These are phyloP conservation scores for Macrochelys suwanniensis DNA, from an alignment of 2,797 vertebrate genomes.

Conservation along the genomic window DNA sequence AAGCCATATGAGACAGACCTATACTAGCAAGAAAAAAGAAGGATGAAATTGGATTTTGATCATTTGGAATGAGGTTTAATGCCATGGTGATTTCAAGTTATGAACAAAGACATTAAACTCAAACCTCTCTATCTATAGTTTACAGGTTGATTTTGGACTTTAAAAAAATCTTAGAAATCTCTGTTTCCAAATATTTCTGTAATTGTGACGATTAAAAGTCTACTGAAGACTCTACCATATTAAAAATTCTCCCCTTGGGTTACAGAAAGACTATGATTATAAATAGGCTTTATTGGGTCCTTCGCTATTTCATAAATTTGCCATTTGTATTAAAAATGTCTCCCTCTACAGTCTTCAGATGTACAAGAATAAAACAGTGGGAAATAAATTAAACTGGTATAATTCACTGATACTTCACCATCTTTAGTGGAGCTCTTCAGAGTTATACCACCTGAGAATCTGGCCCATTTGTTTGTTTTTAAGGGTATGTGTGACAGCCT, in stretches of 20 bases:
- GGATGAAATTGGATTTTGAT: background rate
- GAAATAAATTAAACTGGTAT: background rate
- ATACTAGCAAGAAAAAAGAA: background rate
- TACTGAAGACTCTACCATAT: background rate
- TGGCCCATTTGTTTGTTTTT: slow-evolving; percentile 36
- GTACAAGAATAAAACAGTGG: slow-evolving; percentile 38
- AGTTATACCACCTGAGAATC: slow-evolving; percentile 9
- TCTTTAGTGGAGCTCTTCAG: slow-evolving; percentile 24
- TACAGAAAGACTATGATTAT: background rate
- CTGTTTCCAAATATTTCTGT: background rate
- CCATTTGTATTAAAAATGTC: background rate
- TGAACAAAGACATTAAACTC: slow-evolving; percentile 1
- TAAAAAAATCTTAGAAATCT: background rate
- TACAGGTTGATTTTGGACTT: background rate
- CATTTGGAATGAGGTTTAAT: slow-evolving; percentile 5
- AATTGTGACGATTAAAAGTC: background rate
- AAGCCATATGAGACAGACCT: slow-evolving; percentile 11
- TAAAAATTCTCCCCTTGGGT: background rate
- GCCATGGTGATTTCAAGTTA: background rate
- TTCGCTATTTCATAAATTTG: slow-evolving; percentile 3
- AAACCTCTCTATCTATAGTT: background rate
- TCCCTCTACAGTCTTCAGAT: background rate
- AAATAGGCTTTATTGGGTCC: background rate
- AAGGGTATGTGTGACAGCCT: background rate
- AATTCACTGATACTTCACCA: slow-evolving; percentile 29